Evolutionary conservation across 1,140 invertebrate genomes (phyloP).

Genomic region (Solenopsis invicta): DNA sequence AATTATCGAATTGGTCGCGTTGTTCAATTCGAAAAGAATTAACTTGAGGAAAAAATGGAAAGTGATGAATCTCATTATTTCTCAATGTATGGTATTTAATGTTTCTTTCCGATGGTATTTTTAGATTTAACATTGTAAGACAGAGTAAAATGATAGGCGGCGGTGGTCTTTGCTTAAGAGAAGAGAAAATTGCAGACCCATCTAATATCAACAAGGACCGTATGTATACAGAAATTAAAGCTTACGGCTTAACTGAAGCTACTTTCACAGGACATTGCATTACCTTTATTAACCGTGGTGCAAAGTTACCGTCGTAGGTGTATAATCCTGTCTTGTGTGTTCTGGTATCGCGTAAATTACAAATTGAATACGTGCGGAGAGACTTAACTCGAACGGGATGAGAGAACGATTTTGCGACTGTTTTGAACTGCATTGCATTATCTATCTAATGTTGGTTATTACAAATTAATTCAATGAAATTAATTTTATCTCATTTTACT

Average conservation of each 20-base stretch:
- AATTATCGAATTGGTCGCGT: not conserved
- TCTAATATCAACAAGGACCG: conserved; percentile 12
- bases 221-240: conserved; percentile 28
- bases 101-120: not conserved
- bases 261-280: conserved; percentile 34
- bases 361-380: conserved; percentile 55
- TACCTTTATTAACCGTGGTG: conserved; percentile 47
- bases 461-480: not conserved
- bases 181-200: not conserved
- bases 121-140: not conserved
- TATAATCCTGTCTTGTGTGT: conserved; percentile 45
- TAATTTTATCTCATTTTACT: not conserved
- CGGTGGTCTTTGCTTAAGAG: not conserved
- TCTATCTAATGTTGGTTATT: not conserved
- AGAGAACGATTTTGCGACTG: conserved; percentile 4
- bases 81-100: not conserved
- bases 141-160: not conserved
- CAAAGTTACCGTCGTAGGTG: conserved; percentile 54
- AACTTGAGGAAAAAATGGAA: not conserved
- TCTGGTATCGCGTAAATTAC: conserved; percentile 56
- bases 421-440: conserved; percentile 9
- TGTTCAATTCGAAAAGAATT: not conserved
- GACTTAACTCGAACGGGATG: conserved; percentile 17
- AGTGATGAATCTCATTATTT: not conserved
- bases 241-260: conserved; percentile 50